phyloP scores from a whole-genome alignment of 2,797 vertebrate genomes.

The Aplochiton taeniatus region DNA sequence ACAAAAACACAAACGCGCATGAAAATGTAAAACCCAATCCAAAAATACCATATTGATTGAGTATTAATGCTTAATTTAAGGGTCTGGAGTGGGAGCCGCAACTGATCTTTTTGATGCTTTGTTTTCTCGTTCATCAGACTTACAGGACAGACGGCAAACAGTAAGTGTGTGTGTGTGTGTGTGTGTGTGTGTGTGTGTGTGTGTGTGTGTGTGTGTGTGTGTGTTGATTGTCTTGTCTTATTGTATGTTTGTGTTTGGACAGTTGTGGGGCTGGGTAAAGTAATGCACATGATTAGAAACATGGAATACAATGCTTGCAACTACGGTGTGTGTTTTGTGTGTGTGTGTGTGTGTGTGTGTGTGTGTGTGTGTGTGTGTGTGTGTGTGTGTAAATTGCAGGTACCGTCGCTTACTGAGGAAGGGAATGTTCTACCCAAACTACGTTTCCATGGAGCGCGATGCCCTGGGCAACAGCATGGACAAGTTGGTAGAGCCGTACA shows the following conservation, averaged over 20 bases:
- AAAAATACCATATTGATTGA: too few species aligned
- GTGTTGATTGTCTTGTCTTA: neutral
- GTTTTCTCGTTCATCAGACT: conserved; percentile 52
- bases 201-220: too few species aligned
- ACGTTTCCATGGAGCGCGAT: conserved; percentile 61
- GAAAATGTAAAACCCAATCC: too few species aligned
- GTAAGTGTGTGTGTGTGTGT: conserved; percentile 50
- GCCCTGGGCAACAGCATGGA: conserved; percentile 62
- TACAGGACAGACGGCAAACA: conserved; percentile 69
- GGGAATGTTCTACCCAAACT: conserved; percentile 68
- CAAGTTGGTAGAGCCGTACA: conserved; percentile 64
- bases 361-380: neutral
- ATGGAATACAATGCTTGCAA: too few species aligned
- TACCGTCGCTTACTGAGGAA: conserved; percentile 61
- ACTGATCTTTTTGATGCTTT: neutral
- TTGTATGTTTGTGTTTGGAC: too few species aligned
- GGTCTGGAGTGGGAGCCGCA: too few species aligned
- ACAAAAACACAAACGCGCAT: too few species aligned
- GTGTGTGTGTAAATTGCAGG: conserved; percentile 38
- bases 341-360: too few species aligned
- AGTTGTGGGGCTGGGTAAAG: too few species aligned
- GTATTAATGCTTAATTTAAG: too few species aligned
- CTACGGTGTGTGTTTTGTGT: too few species aligned
- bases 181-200: neutral
- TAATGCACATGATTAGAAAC: too few species aligned